Evolutionary conservation across 2,888 invertebrate genomes (phyloP).

Genomic region (Steinernema hermaphroditum): DNA sequence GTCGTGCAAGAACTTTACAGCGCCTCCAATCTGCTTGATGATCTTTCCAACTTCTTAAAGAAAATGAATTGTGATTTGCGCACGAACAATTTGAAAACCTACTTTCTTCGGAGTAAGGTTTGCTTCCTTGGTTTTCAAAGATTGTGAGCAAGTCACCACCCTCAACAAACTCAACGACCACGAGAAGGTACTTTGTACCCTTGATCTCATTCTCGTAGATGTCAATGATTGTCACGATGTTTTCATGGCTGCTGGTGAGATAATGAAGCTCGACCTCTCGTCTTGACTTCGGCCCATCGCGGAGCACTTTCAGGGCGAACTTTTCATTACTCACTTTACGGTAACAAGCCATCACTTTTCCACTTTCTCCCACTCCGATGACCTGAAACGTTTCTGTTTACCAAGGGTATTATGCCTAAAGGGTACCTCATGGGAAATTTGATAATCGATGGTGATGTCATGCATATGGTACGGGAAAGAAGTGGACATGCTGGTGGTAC

Average conservation of each 20-base stretch:
- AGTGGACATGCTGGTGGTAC: conserved; percentile 36
- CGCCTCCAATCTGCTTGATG: conserved; percentile 92
- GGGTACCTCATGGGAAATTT: conserved; percentile 57
- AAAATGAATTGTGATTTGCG: too few relatives aligned
- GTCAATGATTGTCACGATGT: conserved; percentile 89
- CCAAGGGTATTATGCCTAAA: background rate
- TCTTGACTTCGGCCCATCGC: conserved; percentile 87
- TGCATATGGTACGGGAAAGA: conserved; percentile 56
- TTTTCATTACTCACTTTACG: conserved; percentile 78
- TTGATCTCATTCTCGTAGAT: conserved; percentile 94
- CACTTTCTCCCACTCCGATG: conserved; percentile 93
- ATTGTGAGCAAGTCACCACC: conserved; percentile 95
- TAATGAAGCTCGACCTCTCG: conserved; percentile 94
- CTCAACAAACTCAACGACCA: conserved; percentile 99
- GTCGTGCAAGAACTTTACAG: conserved; percentile 89
- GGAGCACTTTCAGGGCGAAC: conserved; percentile 87
- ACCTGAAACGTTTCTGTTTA: conserved; percentile 71
- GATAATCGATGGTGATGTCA: conserved; percentile 65
- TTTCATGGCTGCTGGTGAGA: conserved; percentile 83
- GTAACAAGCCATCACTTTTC: conserved; percentile 94
- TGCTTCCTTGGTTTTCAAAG: conserved; percentile 90
- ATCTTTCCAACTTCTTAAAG: conserved; percentile 84
- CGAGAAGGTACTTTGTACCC: conserved; percentile 85
- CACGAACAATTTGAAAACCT: conserved; percentile 42
- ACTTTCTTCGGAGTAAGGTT: conserved; percentile 92